Evolutionary conservation across 2,113 vertebrate genomes (phyloP).

Genomic region (Cariama cristata): DNA sequence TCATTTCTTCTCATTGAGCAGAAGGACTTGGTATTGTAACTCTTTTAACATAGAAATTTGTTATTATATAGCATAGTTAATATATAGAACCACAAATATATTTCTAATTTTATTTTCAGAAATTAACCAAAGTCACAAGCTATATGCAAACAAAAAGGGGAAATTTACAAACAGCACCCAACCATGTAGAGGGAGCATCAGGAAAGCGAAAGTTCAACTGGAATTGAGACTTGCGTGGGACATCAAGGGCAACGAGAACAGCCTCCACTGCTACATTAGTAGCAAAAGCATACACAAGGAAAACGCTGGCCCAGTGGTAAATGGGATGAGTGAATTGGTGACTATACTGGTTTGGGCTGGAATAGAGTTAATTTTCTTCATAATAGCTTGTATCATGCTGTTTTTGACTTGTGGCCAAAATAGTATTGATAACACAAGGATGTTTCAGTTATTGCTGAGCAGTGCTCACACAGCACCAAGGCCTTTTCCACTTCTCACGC

Average conservation of each 20-base stretch:
- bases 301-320: not conserved
- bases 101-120: not conserved
- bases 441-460: not conserved
- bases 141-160: not conserved
- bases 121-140: not conserved
- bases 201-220: not conserved
- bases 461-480: not conserved
- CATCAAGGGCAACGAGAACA: not conserved
- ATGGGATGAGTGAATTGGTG: not conserved
- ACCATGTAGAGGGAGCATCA: not conserved
- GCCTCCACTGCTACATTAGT: not conserved
- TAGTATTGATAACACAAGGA: not conserved
- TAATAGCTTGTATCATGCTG: not conserved
- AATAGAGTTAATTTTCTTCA: not conserved
- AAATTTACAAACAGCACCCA: not conserved
- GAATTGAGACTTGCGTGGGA: not conserved
- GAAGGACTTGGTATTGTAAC: not conserved
- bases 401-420: not conserved
- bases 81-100: not conserved
- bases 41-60: not conserved
- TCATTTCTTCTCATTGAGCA: not conserved
- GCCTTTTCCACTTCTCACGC: not conserved
- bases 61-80: not conserved
- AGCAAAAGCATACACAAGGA: not conserved
- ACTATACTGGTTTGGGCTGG: not conserved